These are phyloP conservation scores for Dascillus cervinus DNA, from an alignment of 2,888 invertebrate species.

Conservation along the genomic window DNA sequence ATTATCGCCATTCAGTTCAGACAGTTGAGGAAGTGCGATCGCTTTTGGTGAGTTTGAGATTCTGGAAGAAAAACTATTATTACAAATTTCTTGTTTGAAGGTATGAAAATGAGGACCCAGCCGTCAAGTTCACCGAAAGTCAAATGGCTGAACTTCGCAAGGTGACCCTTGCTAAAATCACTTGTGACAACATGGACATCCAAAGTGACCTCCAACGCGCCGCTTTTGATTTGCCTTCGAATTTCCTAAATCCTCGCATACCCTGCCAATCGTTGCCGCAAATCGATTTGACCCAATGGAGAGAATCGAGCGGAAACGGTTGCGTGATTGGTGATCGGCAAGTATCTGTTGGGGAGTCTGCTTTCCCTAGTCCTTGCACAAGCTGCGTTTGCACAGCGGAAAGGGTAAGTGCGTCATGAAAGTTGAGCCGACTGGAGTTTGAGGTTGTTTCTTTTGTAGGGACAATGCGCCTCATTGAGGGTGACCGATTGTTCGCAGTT, in stretches of 20 bases:
- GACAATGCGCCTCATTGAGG: conserved; percentile 80
- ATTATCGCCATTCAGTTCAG: conserved; percentile 93
- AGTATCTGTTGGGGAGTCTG: conserved; percentile 72
- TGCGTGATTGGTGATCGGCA: conserved; percentile 75
- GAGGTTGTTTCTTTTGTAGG: conserved; percentile 53
- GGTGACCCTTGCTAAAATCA: conserved; percentile 71
- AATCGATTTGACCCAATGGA: conserved; percentile 77
- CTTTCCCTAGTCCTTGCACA: conserved; percentile 85
- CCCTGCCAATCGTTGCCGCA: conserved; percentile 74
- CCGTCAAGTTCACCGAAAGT: conserved; percentile 71
- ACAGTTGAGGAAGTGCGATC: conserved; percentile 83
- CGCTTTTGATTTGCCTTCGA: conserved; percentile 84
- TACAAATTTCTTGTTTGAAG: conserved; percentile 33
- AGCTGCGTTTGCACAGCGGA: conserved; percentile 80
- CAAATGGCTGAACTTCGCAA: conserved; percentile 86
- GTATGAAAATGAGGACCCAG: conserved; percentile 81
- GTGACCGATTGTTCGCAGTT: conserved; percentile 82
- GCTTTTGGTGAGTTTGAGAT: conserved; percentile 66
- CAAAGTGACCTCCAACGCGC: conserved; percentile 81
- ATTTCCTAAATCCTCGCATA: conserved; percentile 84
- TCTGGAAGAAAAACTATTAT: too few species aligned
- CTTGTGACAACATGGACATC: conserved; percentile 86
- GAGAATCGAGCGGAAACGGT: conserved; percentile 66
- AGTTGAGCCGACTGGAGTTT: too few species aligned
- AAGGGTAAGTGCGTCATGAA: conserved; percentile 56